Evolutionary conservation across 2,113 vertebrate genomes (phyloP).

Genomic region (Percopsis transmontana): DNA sequence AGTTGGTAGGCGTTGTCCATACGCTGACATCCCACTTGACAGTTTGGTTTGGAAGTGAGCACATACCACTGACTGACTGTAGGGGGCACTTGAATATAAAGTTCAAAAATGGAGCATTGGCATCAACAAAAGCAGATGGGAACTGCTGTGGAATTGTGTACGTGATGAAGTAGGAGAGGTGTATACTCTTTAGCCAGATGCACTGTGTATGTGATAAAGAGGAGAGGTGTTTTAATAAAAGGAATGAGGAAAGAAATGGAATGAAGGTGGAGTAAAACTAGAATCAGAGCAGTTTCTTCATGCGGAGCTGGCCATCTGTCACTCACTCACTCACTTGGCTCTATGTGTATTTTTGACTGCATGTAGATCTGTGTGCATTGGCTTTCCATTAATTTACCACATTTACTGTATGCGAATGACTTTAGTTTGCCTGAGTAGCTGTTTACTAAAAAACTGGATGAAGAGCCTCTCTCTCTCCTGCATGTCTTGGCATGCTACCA

Average conservation of each 20-base stretch:
- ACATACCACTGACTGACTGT: too few relatives aligned
- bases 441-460: not conserved
- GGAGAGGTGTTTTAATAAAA: not conserved
- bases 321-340: not conserved
- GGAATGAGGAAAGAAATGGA: not conserved
- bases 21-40: too few relatives aligned
- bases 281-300: conserved; percentile 20
- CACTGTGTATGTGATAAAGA: not conserved
- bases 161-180: too few relatives aligned
- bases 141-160: too few relatives aligned
- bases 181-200: too few relatives aligned
- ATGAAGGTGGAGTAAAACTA: conserved; percentile 29
- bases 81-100: too few relatives aligned
- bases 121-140: too few relatives aligned
- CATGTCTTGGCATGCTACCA: not conserved
- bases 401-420: conserved; percentile 6
- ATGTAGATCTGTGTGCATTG: not conserved
- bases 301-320: conserved; percentile 59
- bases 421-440: not conserved
- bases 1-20: too few relatives aligned
- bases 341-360: conserved; percentile 27
- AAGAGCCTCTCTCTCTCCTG: not conserved
- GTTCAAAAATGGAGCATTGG: too few relatives aligned
- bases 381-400: conserved; percentile 19
- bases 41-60: too few relatives aligned